phyloP scores from a whole-genome alignment of 2,888 invertebrate genomes.

The Coenonympha glycerion region DNA sequence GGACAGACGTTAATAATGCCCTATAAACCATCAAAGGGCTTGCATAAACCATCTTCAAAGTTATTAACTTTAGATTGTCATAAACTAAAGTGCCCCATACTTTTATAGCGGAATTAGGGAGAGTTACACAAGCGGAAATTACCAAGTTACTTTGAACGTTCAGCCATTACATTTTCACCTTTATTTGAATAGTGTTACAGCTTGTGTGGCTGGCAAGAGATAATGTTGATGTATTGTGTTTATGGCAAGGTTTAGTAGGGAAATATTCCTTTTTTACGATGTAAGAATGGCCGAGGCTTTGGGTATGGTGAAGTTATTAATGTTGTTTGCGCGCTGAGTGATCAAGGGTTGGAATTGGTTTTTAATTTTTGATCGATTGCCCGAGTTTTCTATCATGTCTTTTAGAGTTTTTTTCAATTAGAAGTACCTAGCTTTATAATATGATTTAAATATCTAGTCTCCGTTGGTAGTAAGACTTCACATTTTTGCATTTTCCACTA shows the following conservation, averaged over 20 bases:
- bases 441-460: too few species aligned
- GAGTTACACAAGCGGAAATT: slow-evolving; percentile 43
- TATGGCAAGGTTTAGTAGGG: slow-evolving; percentile 65
- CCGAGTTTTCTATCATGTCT: neutral
- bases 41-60: slow-evolving; percentile 42
- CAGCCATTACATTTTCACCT: slow-evolving; percentile 15
- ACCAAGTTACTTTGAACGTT: slow-evolving; percentile 10
- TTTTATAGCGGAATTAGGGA: slow-evolving; percentile 66
- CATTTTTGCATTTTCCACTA: too few species aligned
- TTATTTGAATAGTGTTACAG: slow-evolving; percentile 30
- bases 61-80: slow-evolving; percentile 71
- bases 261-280: slow-evolving; percentile 71
- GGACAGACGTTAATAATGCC: slow-evolving; percentile 33
- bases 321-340: slow-evolving; percentile 50
- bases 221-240: slow-evolving; percentile 48
- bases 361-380: slow-evolving; percentile 16
- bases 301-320: slow-evolving; percentile 61
- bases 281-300: slow-evolving; percentile 64
- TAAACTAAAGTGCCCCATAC: slow-evolving; percentile 68
- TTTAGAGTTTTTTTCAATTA: neutral
- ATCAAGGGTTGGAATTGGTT: slow-evolving; percentile 17
- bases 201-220: slow-evolving; percentile 20
- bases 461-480: too few species aligned
- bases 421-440: too few species aligned
- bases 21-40: slow-evolving; percentile 34